Evolutionary conservation across 2,888 invertebrate species (phyloP).

Genomic region (Dorcus hopei): DNA sequence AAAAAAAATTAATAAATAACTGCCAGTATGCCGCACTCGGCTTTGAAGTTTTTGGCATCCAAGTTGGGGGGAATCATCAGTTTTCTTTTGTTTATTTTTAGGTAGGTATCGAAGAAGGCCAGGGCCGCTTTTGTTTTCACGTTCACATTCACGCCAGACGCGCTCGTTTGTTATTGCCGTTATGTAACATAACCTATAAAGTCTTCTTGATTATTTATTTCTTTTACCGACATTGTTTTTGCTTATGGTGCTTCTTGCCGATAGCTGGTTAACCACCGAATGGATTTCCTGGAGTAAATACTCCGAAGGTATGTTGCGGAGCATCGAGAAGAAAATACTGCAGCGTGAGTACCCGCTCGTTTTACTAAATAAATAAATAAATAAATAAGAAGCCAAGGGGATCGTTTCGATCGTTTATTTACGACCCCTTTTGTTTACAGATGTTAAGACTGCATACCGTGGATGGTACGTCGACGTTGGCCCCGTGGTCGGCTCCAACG

Average conservation of each 20-base stretch:
- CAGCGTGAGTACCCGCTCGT: constrained; percentile 61
- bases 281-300: constrained; percentile 81
- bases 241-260: constrained; percentile 16
- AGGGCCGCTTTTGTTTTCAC: constrained; percentile 2
- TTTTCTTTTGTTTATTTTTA: constrained; percentile 9
- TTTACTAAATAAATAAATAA: constrained; percentile 1
- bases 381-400: neutral
- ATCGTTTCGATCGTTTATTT: neutral
- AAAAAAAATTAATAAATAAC: no score
- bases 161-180: constrained; percentile 8
- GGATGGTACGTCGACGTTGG: constrained; percentile 57
- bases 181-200: constrained; percentile 19
- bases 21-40: no score
- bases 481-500: constrained; percentile 57
- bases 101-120: constrained; percentile 17
- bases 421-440: constrained; percentile 36
- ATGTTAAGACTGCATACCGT: constrained; percentile 49
- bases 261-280: constrained; percentile 25
- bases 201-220: neutral
- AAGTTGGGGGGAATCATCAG: neutral
- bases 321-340: constrained; percentile 78
- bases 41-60: no score
- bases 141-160: no score
- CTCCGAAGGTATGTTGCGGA: constrained; percentile 73
- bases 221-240: neutral